These are phyloP conservation scores for Philereme vetulata DNA, from an alignment of 2,888 invertebrate genomes.

Conservation along the genomic window DNA sequence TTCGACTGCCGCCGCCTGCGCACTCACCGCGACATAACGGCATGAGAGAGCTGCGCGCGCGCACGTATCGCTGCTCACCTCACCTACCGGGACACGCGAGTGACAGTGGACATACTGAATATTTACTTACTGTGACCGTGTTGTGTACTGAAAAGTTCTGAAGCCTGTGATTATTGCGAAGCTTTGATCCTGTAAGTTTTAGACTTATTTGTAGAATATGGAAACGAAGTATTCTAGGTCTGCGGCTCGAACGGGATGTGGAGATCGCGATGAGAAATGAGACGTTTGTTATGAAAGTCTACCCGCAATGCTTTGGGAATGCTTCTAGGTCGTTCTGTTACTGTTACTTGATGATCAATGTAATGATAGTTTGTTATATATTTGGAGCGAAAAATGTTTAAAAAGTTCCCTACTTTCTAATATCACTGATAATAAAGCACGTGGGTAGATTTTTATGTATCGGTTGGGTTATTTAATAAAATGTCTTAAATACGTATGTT, in stretches of 20 bases:
- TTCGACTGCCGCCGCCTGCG: constrained; percentile 52
- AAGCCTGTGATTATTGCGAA: constrained; percentile 24
- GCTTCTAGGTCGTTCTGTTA: too few relatives aligned
- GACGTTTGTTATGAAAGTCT: constrained; percentile 19
- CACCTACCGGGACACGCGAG: constrained; percentile 48
- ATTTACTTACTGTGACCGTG: constrained; percentile 51
- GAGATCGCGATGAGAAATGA: constrained; percentile 15
- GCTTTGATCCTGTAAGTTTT: constrained; percentile 22
- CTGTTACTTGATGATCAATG: too few relatives aligned
- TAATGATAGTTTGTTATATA: too few relatives aligned
- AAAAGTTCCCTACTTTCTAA: too few relatives aligned
- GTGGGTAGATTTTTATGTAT: too few relatives aligned
- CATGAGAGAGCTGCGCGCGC: constrained; percentile 56
- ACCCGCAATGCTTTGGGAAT: background rate
- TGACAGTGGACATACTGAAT: constrained; percentile 37
- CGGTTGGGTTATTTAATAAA: too few relatives aligned
- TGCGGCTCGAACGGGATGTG: constrained; percentile 26
- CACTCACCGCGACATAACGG: constrained; percentile 64
- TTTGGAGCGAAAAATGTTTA: too few relatives aligned
- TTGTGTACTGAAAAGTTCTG: constrained; percentile 32
- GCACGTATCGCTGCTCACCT: constrained; percentile 38
- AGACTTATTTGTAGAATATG: constrained; percentile 22
- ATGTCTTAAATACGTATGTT: too few relatives aligned
- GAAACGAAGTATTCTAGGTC: constrained; percentile 28
- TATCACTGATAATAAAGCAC: too few relatives aligned